Evolutionary conservation across 2,888 invertebrate genomes (phyloP), one percentile per base, ranked within the genome.

Genomic region (Eretmocerus hayati): DNA sequence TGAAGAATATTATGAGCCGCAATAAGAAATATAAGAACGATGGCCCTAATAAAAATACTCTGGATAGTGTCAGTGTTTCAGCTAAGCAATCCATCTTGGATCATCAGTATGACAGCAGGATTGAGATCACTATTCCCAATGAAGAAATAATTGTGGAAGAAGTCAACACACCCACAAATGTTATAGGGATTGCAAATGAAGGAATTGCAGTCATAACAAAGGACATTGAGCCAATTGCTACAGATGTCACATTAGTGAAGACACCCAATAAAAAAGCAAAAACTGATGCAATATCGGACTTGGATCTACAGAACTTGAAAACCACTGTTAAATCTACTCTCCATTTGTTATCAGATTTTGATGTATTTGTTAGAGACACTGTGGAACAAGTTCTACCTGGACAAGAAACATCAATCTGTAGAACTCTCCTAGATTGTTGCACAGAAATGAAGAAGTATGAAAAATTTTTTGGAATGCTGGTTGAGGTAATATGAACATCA

Each of bases 371-470:
- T 20, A 13, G 35, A 5, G 42, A 45, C 19, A 36, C 42, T n/a
- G 35, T 50, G n/a, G 35, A 32, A 22, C 26, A 47, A 42, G n/a
- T 47, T 15, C 35, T 39, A 18, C n/a, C 38, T 21, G 50, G 43
- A 18, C 46, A 47, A 30, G 50, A 50, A 47, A 31, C 5, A 5
- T 4, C n/a, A 30, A n/a, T 53, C 35, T 45, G 44, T 23, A 50
- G 40, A 31, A 22, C 22, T 31, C 26, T 53, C 19, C 32, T 53
- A 15, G 53, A 53, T 20, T 50, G 47, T 30, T 53, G 50, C 26
- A 30, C 35, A 18, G 47, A 47, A 47, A 42, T 39, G 38, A 50
- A 42, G 32, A 21, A 20, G 19, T 47, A 47, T 38, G 47, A 53
- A 23, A 42, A 39, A 5, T 42, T 45, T 21, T 18, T 50, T 42